These are phyloP conservation scores for Eupithecia insigniata DNA, from an alignment of 2,888 invertebrate species.

Conservation along the genomic window DNA sequence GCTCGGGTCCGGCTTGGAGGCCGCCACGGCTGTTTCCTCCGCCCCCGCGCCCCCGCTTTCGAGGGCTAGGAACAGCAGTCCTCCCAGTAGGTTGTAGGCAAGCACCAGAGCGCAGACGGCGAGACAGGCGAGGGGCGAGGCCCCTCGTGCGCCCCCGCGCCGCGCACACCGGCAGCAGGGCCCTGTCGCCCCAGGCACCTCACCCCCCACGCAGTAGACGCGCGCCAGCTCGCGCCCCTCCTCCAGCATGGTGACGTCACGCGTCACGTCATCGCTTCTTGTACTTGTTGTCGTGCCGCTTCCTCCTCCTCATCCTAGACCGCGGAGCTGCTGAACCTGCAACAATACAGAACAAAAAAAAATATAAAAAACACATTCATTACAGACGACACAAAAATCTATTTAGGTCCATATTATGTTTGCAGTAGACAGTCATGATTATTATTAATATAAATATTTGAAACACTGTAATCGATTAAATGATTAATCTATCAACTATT, in stretches of 20 bases:
- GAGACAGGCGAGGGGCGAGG: conserved; percentile 89
- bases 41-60: conserved; percentile 85
- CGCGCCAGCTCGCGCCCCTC: conserved; percentile 34
- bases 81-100: conserved; percentile 95
- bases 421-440: too few species aligned
- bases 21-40: conserved; percentile 86
- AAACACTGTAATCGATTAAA: too few species aligned
- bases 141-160: conserved; percentile 54
- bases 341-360: too few species aligned
- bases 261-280: conserved; percentile 33
- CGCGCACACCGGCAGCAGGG: neutral
- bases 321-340: conserved; percentile 17
- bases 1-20: conserved; percentile 62
- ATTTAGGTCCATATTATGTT: too few species aligned
- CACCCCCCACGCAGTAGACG: conserved; percentile 3
- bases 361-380: too few species aligned
- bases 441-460: too few species aligned
- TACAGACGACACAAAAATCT: too few species aligned
- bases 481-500: too few species aligned
- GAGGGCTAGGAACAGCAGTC: conserved; percentile 94
- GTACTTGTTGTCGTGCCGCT: conserved; percentile 38
- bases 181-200: neutral
- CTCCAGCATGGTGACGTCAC: conserved; percentile 39
- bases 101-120: conserved; percentile 94
- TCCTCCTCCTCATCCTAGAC: conserved; percentile 35